Conservation (phyloP, 2,113 vertebrate genomes). For the Abramis brama region DNA sequence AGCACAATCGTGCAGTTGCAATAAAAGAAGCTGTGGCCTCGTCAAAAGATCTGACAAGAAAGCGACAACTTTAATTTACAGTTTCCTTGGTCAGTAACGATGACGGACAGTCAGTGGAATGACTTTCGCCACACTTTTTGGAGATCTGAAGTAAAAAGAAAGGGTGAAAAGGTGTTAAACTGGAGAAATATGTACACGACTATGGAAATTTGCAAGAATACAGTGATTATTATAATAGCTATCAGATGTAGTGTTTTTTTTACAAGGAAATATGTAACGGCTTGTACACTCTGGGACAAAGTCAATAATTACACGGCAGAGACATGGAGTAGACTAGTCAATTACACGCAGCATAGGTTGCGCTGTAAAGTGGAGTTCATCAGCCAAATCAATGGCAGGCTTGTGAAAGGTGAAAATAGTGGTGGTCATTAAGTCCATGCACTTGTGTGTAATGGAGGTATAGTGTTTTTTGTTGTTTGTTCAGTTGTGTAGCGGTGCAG, state of each 20-base stretch:
- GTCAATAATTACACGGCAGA: neutral
- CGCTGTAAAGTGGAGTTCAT: neutral
- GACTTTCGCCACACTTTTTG: neutral
- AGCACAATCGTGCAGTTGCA: slow-evolving; percentile 67
- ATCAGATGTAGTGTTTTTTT: neutral
- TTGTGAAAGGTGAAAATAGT: too few relatives aligned
- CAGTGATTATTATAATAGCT: neutral
- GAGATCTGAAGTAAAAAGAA: slow-evolving; percentile 15
- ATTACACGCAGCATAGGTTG: neutral
- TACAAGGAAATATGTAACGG: neutral
- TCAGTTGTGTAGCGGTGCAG: too few relatives aligned
- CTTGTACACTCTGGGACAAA: neutral
- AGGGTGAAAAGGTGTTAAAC: neutral
- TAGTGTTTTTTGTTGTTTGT: too few relatives aligned
- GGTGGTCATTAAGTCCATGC: too few relatives aligned
- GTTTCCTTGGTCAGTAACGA: slow-evolving; percentile 52
- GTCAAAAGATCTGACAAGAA: slow-evolving; percentile 49
- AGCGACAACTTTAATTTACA: slow-evolving; percentile 64
- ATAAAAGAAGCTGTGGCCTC: slow-evolving; percentile 60
- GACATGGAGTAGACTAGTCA: neutral
- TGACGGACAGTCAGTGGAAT: slow-evolving; percentile 3
- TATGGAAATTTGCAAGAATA: neutral
- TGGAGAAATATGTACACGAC: neutral
- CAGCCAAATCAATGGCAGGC: neutral
- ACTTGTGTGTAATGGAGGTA: too few relatives aligned